phyloP scores from a whole-genome alignment of 2,797 vertebrate genomes.

The Pterois miles region DNA sequence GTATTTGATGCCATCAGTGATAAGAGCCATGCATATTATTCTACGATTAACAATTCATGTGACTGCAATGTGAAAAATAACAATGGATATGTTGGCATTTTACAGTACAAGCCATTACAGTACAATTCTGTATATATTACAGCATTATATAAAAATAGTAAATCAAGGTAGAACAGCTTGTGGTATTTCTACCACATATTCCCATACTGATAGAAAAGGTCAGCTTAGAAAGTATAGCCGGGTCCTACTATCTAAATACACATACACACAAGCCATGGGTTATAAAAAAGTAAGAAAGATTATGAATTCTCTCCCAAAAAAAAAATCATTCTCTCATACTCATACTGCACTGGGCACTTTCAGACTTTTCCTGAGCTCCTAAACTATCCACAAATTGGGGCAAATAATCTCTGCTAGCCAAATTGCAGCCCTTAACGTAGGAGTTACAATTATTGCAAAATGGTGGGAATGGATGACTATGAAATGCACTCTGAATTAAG shows the following conservation, averaged over 20 bases:
- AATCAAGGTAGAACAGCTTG: constrained; percentile 59
- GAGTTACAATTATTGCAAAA: constrained; percentile 78
- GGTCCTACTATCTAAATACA: constrained; percentile 70
- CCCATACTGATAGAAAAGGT: constrained; percentile 74
- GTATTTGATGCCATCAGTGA: constrained; percentile 56
- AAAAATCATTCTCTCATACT: constrained; percentile 63
- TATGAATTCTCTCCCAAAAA: constrained; percentile 45
- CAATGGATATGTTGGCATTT: constrained; percentile 59
- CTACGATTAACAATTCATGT: constrained; percentile 53
- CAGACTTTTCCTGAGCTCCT: constrained; percentile 85
- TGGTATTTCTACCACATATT: constrained; percentile 63
- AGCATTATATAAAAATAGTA: constrained; percentile 79
- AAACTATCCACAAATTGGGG: constrained; percentile 73
- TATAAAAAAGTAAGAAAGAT: constrained; percentile 71
- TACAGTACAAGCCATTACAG: constrained; percentile 71
- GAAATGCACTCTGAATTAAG: constrained; percentile 68
- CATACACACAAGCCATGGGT: constrained; percentile 73
- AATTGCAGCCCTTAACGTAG: constrained; percentile 80
- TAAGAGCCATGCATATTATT: constrained; percentile 77
- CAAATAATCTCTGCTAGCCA: constrained; percentile 79
- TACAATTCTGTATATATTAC: constrained; percentile 60
- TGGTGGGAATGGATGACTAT: constrained; percentile 72
- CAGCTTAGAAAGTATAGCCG: constrained; percentile 74
- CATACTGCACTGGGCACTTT: constrained; percentile 75
- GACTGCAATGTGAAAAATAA: constrained; percentile 65